Percentiles rank a stretch among this genome's conserved stretches.
phyloP scores from a whole-genome alignment of 2,797 vertebrate genomes.

The Leucoraja ocellata region DNA sequence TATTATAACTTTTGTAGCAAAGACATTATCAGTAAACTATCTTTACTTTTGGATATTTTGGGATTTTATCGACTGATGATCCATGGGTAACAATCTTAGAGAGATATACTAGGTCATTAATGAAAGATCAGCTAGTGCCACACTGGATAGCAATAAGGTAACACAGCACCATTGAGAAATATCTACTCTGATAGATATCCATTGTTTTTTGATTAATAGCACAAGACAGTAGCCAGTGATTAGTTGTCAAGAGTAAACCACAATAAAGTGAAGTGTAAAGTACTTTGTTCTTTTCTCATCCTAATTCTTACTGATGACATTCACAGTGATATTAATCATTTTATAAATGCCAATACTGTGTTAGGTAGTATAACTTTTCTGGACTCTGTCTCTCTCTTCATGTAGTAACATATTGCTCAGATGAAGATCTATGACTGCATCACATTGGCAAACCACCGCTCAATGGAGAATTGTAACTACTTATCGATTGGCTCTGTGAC shows the following conservation, averaged over 20 bases:
- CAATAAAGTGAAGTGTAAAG: neutral
- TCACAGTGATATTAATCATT: constrained; percentile 12
- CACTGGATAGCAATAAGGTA: neutral
- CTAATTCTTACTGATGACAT: constrained; percentile 3
- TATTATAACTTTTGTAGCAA: neutral
- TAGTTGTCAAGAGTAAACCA: neutral
- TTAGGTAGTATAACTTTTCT: constrained; percentile 7
- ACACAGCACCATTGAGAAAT: neutral
- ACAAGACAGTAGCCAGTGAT: neutral
- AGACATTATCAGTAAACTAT: neutral
- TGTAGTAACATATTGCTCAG: neutral
- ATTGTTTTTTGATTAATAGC: constrained; percentile 3
- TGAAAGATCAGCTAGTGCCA: neutral
- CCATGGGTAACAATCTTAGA: neutral
- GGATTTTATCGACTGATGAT: neutral
- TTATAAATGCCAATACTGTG: neutral
- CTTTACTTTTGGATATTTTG: neutral
- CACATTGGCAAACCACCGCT: neutral
- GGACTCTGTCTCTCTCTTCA: neutral
- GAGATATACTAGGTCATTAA: neutral
- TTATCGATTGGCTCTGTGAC: neutral
- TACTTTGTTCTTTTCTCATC: neutral
- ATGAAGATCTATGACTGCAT: neutral
- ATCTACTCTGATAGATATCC: neutral
- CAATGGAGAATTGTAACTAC: neutral